Evolutionary conservation across 2,797 vertebrate species (phyloP), one percentile per base, ranked within the genome.

Genomic region (Sebastes miniatus): DNA sequence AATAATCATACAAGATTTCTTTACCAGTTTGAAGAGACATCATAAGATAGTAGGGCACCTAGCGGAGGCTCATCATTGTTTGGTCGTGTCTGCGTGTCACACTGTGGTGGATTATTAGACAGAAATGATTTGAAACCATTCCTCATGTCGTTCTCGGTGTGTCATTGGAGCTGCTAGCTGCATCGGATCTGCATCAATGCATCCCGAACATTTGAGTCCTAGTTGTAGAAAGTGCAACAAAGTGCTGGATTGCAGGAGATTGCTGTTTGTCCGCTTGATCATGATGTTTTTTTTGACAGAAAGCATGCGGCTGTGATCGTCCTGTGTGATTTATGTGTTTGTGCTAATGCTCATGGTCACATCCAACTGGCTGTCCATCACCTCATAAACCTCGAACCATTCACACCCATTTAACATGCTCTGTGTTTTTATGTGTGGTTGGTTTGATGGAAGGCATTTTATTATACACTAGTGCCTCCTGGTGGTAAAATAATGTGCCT

Each of bases 301-400:
- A 94, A 93, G 96, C 96, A 96, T 96, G 96, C 89, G n/a, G 91
- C 91, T 90, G 91, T 96, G 89, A 80, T 83, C 88, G 83, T 92
- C 85, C 66, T 88, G 77, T 91, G 93, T 94, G 69, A 83, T 74
- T 83, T 76, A 7, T 47, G 66, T 89, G 32, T 83, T 50, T 69
- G 76, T 92, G 85, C 84, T 79, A 68, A 89, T 79, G 80, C 83
- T 83, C 84, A 43, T 73, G 90, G 92, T 90, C 91, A 89, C 24
- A 94, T 96, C 95, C 96, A 95, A 95, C 95, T 96, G 95, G 93
- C 87, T 92, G 58, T 62, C 70, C 50, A 6, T 86, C 87, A 67
- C 84, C 72, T 69, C 88, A 87, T 81, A 10, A 70, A 76, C 80
- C 83, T 81, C 72, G 61, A 81, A 24, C 69, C 80, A 73, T 87